Conservation (phyloP, 2,888 invertebrate genomes). For the Pseudolycoriella hygida region DNA sequence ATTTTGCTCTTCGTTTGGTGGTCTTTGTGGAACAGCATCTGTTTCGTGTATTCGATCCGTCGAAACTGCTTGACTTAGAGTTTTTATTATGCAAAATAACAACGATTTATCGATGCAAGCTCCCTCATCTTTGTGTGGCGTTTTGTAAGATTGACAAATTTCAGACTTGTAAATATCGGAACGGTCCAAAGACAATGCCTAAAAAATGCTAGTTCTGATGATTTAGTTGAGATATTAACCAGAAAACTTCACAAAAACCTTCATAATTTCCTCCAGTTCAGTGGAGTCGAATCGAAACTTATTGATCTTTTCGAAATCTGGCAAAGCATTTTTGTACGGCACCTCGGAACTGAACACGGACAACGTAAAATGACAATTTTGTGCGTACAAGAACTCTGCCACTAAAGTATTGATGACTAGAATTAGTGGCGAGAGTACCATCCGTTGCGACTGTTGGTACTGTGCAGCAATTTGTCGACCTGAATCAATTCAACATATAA, state of each 20-base stretch:
- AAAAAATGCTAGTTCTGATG: background rate
- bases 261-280: slow-evolving; percentile 20
- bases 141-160: background rate
- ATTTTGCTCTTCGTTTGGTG: slow-evolving; percentile 6
- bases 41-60: slow-evolving; percentile 1
- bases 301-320: slow-evolving; percentile 19
- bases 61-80: background rate
- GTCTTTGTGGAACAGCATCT: slow-evolving; percentile 7
- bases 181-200: too few species aligned
- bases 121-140: background rate
- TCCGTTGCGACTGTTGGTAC: slow-evolving; percentile 13
- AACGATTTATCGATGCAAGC: background rate
- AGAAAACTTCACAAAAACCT: slow-evolving; percentile 17
- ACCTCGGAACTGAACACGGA: slow-evolving; percentile 27
- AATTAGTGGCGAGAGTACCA: slow-evolving; percentile 19
- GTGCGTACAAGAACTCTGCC: slow-evolving; percentile 25
- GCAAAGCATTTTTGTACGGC: slow-evolving; percentile 22
- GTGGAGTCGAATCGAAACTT: slow-evolving; percentile 20
- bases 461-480: slow-evolving; percentile 18
- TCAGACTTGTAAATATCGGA: too few species aligned
- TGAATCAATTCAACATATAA: slow-evolving; percentile 8
- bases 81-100: slow-evolving; percentile 2
- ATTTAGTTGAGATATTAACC: too few species aligned
- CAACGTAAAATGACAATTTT: slow-evolving; percentile 25
- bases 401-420: slow-evolving; percentile 24